Evolutionary conservation across 2,113 vertebrate species (phyloP).

Genomic region (Phalacrocorax brasilianus): DNA sequence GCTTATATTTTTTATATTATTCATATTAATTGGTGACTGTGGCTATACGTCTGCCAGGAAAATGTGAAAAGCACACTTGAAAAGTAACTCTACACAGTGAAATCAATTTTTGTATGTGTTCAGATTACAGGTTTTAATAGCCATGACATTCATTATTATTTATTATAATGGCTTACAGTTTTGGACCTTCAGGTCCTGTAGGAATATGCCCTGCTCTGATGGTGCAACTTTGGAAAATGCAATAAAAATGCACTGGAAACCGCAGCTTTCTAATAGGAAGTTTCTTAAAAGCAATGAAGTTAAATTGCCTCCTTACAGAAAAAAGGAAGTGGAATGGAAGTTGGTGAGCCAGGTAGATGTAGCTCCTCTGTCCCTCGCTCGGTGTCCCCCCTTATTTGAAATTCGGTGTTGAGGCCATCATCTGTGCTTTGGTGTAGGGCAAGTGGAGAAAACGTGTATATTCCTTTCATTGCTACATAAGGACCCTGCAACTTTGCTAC

Average conservation of each 20-base stretch:
- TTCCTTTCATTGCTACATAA: not conserved
- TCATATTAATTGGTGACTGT: conserved; percentile 56
- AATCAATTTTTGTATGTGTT: conserved; percentile 52
- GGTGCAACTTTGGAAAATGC: conserved; percentile 63
- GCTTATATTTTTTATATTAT: conserved; percentile 47
- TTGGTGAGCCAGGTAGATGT: not conserved
- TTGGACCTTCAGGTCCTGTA: conserved; percentile 11
- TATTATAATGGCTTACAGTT: conserved; percentile 54
- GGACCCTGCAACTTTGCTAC: not conserved
- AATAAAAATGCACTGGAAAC: conserved; percentile 60
- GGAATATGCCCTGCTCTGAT: conserved; percentile 31
- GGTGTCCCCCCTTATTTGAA: not conserved
- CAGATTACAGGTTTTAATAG: conserved; percentile 63
- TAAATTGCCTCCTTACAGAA: conserved; percentile 43
- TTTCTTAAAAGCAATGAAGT: conserved; percentile 60
- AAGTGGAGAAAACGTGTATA: accelerated
- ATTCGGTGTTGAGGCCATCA: not conserved
- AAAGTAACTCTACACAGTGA: conserved; percentile 66
- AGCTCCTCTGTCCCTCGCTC: not conserved
- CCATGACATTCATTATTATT: conserved; percentile 60
- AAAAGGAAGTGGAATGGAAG: not conserved
- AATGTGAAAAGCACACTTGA: conserved; percentile 61
- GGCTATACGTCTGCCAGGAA: conserved; percentile 49
- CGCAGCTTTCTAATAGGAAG: conserved; percentile 57
- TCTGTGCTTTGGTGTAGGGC: not conserved